Evolutionary conservation across 2,888 invertebrate genomes (phyloP), one percentile per base, ranked within the genome.

Genomic region (Cataglyphis rosenhaueri): DNA sequence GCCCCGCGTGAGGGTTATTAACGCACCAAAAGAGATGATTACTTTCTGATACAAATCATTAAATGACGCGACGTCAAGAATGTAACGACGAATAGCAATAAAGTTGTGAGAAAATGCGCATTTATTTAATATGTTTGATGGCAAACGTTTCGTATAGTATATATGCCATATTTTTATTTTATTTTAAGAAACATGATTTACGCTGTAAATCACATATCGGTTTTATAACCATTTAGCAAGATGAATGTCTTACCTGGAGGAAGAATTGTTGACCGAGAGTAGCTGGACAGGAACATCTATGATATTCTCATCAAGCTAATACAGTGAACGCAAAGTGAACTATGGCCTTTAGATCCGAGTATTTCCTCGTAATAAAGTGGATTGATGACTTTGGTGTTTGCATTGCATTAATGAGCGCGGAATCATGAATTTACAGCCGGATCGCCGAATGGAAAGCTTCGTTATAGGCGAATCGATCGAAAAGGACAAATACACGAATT

Each of bases 381-480:
- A 88, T 85, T 86, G 84, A 86, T 89, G 89, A 86, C 79, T 89
- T 74, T 57, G 83, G 83, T 85, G 82, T 85, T 87, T 79, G 81
- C 82, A 75, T 85, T 71, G 64, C 32, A 73, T 83, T 87, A 48
- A 66, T 61, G 78, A 38, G 62, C 70, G 78, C 74, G 79, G 78
- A 83, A 87, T 87, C 84, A 81, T 83, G 59, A 38, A 73, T 82
- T 32, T 78, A 81, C 83, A 65, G 79, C 82, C 66, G 76, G 81
- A 44, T 81, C 66, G 70, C 78, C 84, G 74, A 84, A 84, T 81
- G 29, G 2, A 65, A 78, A 74, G 81, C 61, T 87, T 86, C 76
- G 82, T 84, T 84, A 83, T 35, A 52, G 3, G 62, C 48, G 21
- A 32, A 41, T 61, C 10, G 44, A 70, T 70, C 32, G 25, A 68